Evolutionary conservation across 1,140 invertebrate species (phyloP), one percentile per base, ranked within the genome.

Genomic region (Pectinophora gossypiella): DNA sequence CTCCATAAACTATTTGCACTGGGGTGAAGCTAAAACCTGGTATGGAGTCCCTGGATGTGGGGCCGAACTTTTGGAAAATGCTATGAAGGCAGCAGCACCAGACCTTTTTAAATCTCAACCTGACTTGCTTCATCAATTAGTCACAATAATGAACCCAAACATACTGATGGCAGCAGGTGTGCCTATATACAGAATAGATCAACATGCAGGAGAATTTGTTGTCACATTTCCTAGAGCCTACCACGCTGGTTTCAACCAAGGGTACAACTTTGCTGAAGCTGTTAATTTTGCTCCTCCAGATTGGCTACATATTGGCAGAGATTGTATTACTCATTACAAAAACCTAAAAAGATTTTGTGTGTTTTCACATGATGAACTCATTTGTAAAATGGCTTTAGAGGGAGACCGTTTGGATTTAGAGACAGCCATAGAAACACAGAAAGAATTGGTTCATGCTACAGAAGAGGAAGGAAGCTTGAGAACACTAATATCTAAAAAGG

Each of bases 251-350:
- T 99, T 99, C 73, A 99, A 99, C 90, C 98, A 99, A 87, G 99
- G 99, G 13, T 99, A 99, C 71, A 99, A 99, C 84, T 99, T 99
- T 90, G 99, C 99, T 47, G 99, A 99, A 90, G 99, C 99, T 57
- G 98, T 99, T 1, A 99, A 99, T 88, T 99, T 99, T 91, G 98
- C 98, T 53, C 97, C 98, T 22, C 95, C 98, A 58, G 98, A 99
- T 89, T 99, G 99, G 99, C 87, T 99, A 10, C 91, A 94, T 69
- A 94, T 99, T 78, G 99, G 99, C 0, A 91, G 98, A 48, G 93
- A 95, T 35, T 99, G 98, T 83, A 94, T 99, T 52, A 90, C 93
- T 23, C 96, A 99, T 87, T 99, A 99, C 85, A 97, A 97, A 16
- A 93, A 94, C 73, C 88, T 99, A 21, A 92, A 96, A 66, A 92